Conservation (phyloP, 2,113 vertebrate genomes). For the Bujurquina vittata region DNA sequence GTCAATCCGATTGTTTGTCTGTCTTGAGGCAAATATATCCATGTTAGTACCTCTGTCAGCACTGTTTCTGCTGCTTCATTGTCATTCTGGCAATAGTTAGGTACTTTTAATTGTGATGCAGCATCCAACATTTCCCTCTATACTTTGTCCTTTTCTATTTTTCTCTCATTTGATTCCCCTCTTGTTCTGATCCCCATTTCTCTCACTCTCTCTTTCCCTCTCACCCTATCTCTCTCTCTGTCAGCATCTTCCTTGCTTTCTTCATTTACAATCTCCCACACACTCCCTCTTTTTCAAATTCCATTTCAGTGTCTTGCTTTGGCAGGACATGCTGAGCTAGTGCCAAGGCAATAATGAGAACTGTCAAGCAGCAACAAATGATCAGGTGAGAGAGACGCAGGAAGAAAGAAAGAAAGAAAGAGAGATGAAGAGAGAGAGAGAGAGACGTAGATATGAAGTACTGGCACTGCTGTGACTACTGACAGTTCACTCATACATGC, state of each 20-base stretch:
- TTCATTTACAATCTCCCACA: conserved; percentile 73
- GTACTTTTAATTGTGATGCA: conserved; percentile 66
- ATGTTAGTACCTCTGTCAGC: conserved; percentile 58
- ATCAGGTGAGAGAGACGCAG: conserved; percentile 77
- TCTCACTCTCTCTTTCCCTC: background rate
- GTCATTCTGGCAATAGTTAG: conserved; percentile 59
- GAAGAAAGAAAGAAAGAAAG: conserved; percentile 44
- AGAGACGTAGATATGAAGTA: conserved; percentile 75
- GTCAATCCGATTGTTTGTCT: conserved; percentile 39
- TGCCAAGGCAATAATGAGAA: conserved; percentile 83
- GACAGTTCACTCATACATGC: conserved; percentile 66
- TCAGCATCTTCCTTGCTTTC: conserved; percentile 63
- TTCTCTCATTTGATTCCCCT: conserved; percentile 25
- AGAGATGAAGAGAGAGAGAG: conserved; percentile 52
- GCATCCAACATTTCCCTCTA: background rate
- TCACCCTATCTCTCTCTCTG: conserved; percentile 24
- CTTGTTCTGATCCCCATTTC: conserved; percentile 10
- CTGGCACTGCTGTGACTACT: conserved; percentile 63
- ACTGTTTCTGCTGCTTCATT: conserved; percentile 53
- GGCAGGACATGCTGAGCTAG: conserved; percentile 81
- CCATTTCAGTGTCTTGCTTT: conserved; percentile 78
- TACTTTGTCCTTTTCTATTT: conserved; percentile 41
- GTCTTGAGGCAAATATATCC: conserved; percentile 26
- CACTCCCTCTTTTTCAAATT: conserved; percentile 71
- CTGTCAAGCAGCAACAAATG: conserved; percentile 81